Conservation (phyloP, 2,797 vertebrate genomes). For the Microctenopoma steveboyesi region DNA sequence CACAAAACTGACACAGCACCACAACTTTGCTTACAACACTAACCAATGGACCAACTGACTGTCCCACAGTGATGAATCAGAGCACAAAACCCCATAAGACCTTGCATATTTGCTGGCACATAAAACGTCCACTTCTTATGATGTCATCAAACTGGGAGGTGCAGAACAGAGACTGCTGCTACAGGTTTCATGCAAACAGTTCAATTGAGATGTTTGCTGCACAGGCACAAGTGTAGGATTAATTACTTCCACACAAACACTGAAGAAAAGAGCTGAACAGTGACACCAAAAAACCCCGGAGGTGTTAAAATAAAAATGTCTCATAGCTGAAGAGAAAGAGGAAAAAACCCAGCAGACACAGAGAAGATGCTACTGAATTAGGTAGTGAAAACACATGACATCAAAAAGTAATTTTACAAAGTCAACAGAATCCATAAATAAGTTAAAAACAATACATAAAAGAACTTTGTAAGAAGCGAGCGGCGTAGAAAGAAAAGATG, state of each 20-base stretch:
- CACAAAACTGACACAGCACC: conserved; percentile 54
- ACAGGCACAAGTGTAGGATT: neutral
- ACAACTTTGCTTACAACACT: conserved; percentile 61
- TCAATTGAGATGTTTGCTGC: neutral
- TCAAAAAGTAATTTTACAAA: conserved; percentile 22
- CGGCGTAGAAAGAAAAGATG: neutral
- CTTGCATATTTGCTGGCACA: conserved; percentile 4
- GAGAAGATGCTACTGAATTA: neutral
- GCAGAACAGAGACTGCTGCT: neutral
- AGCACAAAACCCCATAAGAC: conserved; percentile 30
- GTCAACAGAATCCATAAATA: conserved; percentile 28
- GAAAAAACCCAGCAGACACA: neutral
- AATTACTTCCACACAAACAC: conserved; percentile 23
- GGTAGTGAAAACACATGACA: conserved; percentile 19
- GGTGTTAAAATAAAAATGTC: neutral
- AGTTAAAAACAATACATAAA: conserved; percentile 17
- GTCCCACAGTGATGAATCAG: conserved; percentile 39
- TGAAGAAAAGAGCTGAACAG: conserved; percentile 11
- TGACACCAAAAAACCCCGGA: conserved; percentile 5
- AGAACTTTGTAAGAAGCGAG: neutral
- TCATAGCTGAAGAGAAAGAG: neutral
- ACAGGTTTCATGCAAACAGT: conserved; percentile 6
- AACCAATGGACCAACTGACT: conserved; percentile 34
- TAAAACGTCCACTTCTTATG: conserved; percentile 15
- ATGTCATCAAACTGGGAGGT: conserved; percentile 31